Evolutionary conservation across 1,140 invertebrate genomes (phyloP), one percentile per base, ranked within the genome.

Genomic region (Drosophila nigrodunni): DNA sequence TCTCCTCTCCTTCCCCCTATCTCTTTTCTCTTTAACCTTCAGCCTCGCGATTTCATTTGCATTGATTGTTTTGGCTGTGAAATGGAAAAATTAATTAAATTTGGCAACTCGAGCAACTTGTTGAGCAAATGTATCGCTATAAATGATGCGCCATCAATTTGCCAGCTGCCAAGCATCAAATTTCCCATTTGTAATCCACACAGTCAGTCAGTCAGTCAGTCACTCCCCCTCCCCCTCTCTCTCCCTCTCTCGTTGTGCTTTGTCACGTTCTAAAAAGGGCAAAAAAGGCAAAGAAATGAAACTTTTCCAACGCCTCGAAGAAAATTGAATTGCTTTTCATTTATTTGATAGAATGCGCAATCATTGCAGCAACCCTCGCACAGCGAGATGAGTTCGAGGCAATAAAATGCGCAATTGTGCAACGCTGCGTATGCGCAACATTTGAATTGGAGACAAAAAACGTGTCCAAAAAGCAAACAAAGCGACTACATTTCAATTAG

Each of bases 401-500:
- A 7, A 39, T 30, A 60, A 47, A 59, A 30, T 43, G 57, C 57
- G 41, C 57, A 15, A 43, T 64, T 46, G 57, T 34, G 15, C 66
- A 49, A 74, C 58, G 15, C 4, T 70, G 66, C 66, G 72, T 74
- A 75, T 75, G 59, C 67, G 73, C 55, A 64, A 75, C 37, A 30
- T 72, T 47, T n/a, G 13, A 37, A 34, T 49, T 7, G 10, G 2
- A 10, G 4, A n/a, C 10, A 34, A 34, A 52, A 52, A n/a, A 34
- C 11, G 13, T 52, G 50, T 30, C n/a, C 50, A 54, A 54, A 47
- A 30, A 49, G 52, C 21, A 30, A 35, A 47, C 61, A 58, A 43
- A 64, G 66, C 75, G 83, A 87, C 80, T 88, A 88, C 83, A 88
- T 89, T 78, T 89, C 83, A 88, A 88, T 88, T 88, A 89, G 80